Base-by-base conservation (phyloP, 1,140 invertebrate species). In the Lepidostoma basale region DNA sequence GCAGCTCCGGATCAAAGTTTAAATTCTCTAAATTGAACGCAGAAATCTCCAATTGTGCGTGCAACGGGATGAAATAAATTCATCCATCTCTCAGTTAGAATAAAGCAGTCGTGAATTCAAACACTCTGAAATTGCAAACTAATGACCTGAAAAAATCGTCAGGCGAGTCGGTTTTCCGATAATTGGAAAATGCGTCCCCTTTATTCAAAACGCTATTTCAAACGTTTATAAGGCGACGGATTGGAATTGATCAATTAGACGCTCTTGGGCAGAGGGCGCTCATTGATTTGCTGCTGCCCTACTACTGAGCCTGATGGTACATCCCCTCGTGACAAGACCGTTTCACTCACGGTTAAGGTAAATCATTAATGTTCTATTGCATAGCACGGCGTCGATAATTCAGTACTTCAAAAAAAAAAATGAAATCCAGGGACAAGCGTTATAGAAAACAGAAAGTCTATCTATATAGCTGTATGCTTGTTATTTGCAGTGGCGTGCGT, bases 231-330 rank as follows among this genome's bases (percentile, higher is more conserved):
- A 60, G 40, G 44, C 58, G 54, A 64, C 33, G 63, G 63, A 68
- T 71, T 62, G 49, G 69, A 67, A 66, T 68, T 66, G 67, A 72
- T 72, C 70, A 72, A 72, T 72, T 72, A 72, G 70, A 72, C 66
- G 58, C 58, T 54, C 60, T 65, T 60, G 49, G 67, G 66, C 62
- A 68, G 67, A 63, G 42, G 28, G 44, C 23, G 30, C 42, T 33
- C 62, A 70, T 70, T 59, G 69, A 70, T 70, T 67, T 70, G 26
- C 28, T 54, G 65, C 56, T 62, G 40, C 33, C 45, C 62, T 49
- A n/a, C n/a, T n/a, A n/a, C n/a, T n/a, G n/a, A n/a, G n/a, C n/a
- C n/a, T n/a, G n/a, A n/a, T n/a, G n/a, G n/a, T n/a, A n/a, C n/a
- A n/a, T n/a, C n/a, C n/a, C n/a, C n/a, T n/a, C n/a, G n/a, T n/a